A percentile compares a stretch with the other conserved stretches of the same genome.
Conservation (phyloP, 2,113 vertebrate species). For the Globicephala melas region DNA sequence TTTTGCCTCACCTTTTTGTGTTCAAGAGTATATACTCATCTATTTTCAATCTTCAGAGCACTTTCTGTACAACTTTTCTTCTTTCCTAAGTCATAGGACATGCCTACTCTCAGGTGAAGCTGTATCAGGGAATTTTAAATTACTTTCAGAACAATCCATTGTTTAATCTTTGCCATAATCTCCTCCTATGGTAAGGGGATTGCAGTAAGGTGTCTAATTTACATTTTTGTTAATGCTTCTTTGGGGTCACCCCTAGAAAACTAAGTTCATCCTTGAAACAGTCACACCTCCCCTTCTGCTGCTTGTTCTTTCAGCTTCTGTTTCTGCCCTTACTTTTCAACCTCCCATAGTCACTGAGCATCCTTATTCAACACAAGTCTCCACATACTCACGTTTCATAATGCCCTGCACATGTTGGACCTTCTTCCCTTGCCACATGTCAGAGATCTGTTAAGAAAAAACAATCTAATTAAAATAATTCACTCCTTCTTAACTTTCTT, state of each 20-base stretch:
- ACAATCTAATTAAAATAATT: not conserved
- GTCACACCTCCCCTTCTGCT: not conserved
- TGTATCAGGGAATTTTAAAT: not conserved
- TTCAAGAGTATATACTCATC: not conserved
- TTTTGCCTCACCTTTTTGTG: not conserved
- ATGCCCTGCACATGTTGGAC: not conserved
- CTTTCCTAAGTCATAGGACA: not conserved
- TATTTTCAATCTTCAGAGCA: not conserved
- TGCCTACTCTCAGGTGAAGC: not conserved
- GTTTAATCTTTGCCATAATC: not conserved
- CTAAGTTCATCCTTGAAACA: not conserved
- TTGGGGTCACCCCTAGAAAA: not conserved
- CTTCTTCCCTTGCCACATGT: not conserved
- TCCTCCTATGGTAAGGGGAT: not conserved
- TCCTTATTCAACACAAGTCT: not conserved
- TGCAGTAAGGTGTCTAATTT: not conserved
- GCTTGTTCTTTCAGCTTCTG: constrained; percentile 10
- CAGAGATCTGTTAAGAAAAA: constrained; percentile 3
- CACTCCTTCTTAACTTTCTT: not conserved
- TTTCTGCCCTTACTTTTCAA: not conserved
- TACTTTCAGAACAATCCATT: not conserved
- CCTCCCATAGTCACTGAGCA: not conserved
- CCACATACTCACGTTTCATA: not conserved
- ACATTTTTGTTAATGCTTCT: not conserved
- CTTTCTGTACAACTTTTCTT: not conserved